Evolutionary conservation across 2,113 vertebrate genomes (phyloP), one percentile per base, ranked within the genome.

Genomic region (Sturnus vulgaris): DNA sequence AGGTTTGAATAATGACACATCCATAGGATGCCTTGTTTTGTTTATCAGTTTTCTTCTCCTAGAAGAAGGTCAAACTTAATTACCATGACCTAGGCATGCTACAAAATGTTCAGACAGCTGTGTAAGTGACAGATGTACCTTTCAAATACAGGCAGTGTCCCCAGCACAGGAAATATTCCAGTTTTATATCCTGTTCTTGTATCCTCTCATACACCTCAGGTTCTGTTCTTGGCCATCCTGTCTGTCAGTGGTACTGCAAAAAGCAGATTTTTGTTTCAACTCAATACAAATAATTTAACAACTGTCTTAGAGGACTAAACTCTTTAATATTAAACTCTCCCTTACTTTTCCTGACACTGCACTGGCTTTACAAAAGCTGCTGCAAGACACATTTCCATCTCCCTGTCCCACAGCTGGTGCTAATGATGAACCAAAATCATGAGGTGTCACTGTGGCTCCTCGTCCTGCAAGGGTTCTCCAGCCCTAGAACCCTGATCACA

Each of bases 21-120:
- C 33, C 19, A 10, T 28, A 8, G 8, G 5, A 12, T 8, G 35
- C 14, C 7, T 57, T 5, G 0, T 39, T 66, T 80, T 57, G 2
- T 53, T 75, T 53, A 53, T 33, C 11, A 31, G 4, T 59, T 73
- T 91, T 78, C 40, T 61, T 56, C 14, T 57, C 21, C n/a, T 27
- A 7, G 16, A 63, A 22, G 9, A 50, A n/a, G 10, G 10, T 63
- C 18, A 69, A 30, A 63, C 49, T 57, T 11, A 53, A 31, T 8
- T 66, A 47, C 22, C 17, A 28, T 18, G 4, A 37, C 7, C 28
- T 37, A 35, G 28, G 59, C 10, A 2, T 23, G 46, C 19, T 33
- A 20, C 16, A 40, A 30, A 66, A 70, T 39, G 8, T 65, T 64
- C 39, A 59, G 28, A 46, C 17, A 81, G 7, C 19, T 75, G 9